A percentile compares a stretch with the other conserved stretches of the same genome.
Evolutionary conservation across 2,888 invertebrate genomes (phyloP).

Genomic region (Ditula angustiorana): DNA sequence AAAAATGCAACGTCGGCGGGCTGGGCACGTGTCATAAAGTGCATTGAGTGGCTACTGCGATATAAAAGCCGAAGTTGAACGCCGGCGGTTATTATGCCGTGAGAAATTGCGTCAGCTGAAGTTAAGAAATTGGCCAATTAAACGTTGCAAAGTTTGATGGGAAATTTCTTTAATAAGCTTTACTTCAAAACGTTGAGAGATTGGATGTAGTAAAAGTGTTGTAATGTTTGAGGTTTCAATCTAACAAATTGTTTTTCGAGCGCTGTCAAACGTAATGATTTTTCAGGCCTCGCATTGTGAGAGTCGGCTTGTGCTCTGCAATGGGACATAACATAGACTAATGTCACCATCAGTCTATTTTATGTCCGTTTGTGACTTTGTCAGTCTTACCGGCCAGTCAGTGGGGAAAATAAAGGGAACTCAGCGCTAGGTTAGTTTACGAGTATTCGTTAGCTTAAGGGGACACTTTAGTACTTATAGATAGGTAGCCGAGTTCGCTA

Average conservation of each 20-base stretch:
- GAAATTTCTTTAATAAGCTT: slow-evolving; percentile 25
- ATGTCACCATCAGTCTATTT: too few relatives aligned
- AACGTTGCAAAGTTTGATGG: slow-evolving; percentile 32
- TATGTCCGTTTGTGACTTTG: too few relatives aligned
- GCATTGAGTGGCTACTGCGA: slow-evolving; percentile 38
- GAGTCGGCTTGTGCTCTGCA: too few relatives aligned
- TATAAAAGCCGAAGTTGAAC: slow-evolving; percentile 31
- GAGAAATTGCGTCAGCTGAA: slow-evolving; percentile 32
- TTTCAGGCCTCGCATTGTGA: too few relatives aligned
- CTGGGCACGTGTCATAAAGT: slow-evolving; percentile 47
- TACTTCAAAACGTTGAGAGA: slow-evolving; percentile 8
- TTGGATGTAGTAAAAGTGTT: slow-evolving; percentile 17
- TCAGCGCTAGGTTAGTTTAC: too few relatives aligned
- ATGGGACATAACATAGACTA: too few relatives aligned
- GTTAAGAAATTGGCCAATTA: slow-evolving; percentile 37
- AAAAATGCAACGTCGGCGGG: slow-evolving; percentile 47
- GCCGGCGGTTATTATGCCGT: slow-evolving; percentile 28
- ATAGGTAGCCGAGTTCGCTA: too few relatives aligned
- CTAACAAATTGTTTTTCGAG: background rate
- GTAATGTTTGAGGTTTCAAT: slow-evolving; percentile 2
- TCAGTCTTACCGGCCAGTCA: too few relatives aligned
- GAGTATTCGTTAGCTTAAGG: too few relatives aligned
- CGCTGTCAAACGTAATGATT: too few relatives aligned
- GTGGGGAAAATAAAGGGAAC: too few relatives aligned
- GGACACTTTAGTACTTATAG: too few relatives aligned